Percentiles rank a stretch among this genome's conserved stretches.
phyloP scores from a whole-genome alignment of 2,888 invertebrate species.

The Pyrochroa serraticornis region DNA sequence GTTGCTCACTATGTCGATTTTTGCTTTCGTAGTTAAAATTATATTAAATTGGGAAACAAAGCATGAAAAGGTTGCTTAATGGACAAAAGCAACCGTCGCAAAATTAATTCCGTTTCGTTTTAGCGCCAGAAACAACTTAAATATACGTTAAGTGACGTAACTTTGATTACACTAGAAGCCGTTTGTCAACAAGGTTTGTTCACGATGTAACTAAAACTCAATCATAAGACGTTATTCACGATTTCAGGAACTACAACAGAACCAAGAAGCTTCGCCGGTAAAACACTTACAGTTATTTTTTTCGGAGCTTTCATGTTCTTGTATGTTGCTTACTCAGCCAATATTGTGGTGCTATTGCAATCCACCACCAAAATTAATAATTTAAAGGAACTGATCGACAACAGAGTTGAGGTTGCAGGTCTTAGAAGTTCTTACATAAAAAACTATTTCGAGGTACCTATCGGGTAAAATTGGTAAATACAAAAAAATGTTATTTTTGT shows the following conservation, averaged over 20 bases:
- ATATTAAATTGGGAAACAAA: constrained; percentile 52
- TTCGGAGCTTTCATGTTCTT: constrained; percentile 58
- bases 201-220: constrained; percentile 3
- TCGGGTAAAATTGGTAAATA: background rate
- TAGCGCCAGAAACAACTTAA: constrained; percentile 19
- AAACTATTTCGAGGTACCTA: constrained; percentile 55
- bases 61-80: constrained; percentile 23
- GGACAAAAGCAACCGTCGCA: background rate
- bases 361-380: constrained; percentile 57
- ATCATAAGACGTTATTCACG: constrained; percentile 15
- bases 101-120: constrained; percentile 9
- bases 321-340: constrained; percentile 61
- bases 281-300: constrained; percentile 56
- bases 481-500: background rate
- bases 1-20: constrained; percentile 44
- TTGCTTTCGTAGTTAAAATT: constrained; percentile 45
- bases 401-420: constrained; percentile 56
- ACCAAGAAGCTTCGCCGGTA: constrained; percentile 52
- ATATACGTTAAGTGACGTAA: constrained; percentile 52
- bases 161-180: constrained; percentile 58
- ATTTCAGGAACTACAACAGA: constrained; percentile 54
- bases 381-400: constrained; percentile 53
- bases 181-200: constrained; percentile 60
- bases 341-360: constrained; percentile 61
- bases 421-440: constrained; percentile 56